Evolutionary conservation across 1,140 invertebrate genomes (phyloP), one percentile per base, ranked within the genome.

Genomic region (Papilio machaon): DNA sequence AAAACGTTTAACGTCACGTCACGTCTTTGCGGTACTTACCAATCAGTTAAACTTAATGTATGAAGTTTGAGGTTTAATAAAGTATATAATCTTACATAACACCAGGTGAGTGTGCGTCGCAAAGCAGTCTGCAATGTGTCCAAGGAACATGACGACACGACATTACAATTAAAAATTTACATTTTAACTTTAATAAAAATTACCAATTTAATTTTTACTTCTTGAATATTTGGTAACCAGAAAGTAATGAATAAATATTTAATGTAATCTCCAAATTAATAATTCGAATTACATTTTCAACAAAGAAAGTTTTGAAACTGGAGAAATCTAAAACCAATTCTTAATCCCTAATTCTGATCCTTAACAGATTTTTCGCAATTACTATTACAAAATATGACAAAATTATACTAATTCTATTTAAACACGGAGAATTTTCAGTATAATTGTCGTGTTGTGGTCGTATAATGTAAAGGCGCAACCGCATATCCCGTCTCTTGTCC

Each of bases 401-500:
- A n/a, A 58, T 5, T 9, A 58, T 17, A 15, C 15, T 17, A 58
- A 19, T 0, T 58, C 8, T 9, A 19, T 19, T 19, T 58, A 58
- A 7, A 58, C 1, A 58, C 54, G 8, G 54, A 58, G 49, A 17
- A 19, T 19, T 19, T n/a, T 1, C 17, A 9, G 8, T 19, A 58
- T 6, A 58, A 1, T 58, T 58, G 8, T 58, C 17, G 54, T 58
- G n/a, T n/a, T 17, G 54, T 58, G 5, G 10, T 64, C 5, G 60
- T 64, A 13, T 11, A 64, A 64, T 64, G 60, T 3, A 64, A 64
- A 64, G 19, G 4, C 60, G 17, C 23, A 30, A 13, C 47, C 19
- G 7, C 47, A 23, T 47, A 75, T 75, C 47, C 19, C 47, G 47
- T 47, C 43, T 74, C 38, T 15, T 47, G 73, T 74, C 73, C 73